Conservation (phyloP, 2,888 invertebrate genomes). For the Noctua comes region DNA sequence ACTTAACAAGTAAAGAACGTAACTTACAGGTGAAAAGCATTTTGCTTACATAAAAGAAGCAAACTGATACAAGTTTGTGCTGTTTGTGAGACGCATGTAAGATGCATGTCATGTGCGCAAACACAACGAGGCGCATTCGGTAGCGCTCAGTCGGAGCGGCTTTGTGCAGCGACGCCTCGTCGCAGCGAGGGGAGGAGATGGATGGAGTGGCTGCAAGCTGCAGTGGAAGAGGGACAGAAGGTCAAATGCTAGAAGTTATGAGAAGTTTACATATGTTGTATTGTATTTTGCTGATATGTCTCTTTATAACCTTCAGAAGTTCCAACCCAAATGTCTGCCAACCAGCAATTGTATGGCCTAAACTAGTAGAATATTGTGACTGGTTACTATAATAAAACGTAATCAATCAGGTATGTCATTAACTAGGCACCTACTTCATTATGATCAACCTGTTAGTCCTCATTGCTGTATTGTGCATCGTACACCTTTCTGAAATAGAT, state of each 20-base stretch:
- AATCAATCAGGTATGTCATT: neutral
- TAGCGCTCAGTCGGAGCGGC: conserved; percentile 8
- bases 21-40: neutral
- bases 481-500: neutral
- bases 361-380: neutral
- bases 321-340: neutral
- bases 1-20: neutral
- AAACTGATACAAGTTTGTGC: conserved; percentile 3
- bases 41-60: conserved; percentile 1
- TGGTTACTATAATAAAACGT: neutral
- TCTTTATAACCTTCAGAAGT: neutral
- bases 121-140: conserved; percentile 32
- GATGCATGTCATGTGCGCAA: conserved; percentile 38
- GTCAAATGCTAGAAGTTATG: neutral
- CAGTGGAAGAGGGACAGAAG: conserved; percentile 20
- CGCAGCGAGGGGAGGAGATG: neutral
- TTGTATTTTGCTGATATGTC: neutral
- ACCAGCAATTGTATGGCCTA: neutral
- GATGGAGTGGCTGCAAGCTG: neutral
- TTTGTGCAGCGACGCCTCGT: conserved; percentile 41
- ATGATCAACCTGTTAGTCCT: neutral
- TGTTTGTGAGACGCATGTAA: conserved; percentile 24
- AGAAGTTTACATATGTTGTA: neutral
- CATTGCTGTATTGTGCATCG: neutral
- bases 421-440: neutral